Conservation (phyloP, 2,797 vertebrate species). For the Lophius americanus region DNA sequence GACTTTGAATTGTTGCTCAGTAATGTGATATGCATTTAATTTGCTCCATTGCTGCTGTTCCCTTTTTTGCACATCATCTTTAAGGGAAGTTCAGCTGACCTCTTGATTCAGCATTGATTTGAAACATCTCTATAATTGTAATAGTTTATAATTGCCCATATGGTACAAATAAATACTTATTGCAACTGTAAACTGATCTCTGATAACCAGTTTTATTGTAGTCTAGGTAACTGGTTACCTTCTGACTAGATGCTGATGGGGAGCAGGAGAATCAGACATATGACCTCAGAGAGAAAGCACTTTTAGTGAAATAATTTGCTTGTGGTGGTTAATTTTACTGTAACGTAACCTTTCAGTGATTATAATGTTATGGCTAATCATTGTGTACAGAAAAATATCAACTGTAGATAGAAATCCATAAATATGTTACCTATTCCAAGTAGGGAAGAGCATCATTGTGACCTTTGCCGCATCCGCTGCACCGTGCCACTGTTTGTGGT, state of each 20-base stretch:
- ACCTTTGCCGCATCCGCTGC: neutral
- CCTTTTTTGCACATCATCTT: neutral
- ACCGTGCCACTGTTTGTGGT: slow-evolving; percentile 15
- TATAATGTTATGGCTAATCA: no score
- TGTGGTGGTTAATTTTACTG: no score
- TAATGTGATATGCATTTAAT: neutral
- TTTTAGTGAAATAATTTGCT: no score
- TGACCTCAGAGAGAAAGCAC: no score
- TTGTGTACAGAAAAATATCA: neutral
- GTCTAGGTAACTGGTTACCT: no score
- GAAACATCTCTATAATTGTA: neutral
- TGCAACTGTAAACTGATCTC: no score
- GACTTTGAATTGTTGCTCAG: neutral
- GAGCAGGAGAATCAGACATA: no score
- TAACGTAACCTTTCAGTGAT: no score
- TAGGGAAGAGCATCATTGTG: neutral
- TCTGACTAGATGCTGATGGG: no score
- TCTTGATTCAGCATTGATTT: neutral
- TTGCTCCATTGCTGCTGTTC: neutral
- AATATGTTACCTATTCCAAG: neutral
- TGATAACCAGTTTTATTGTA: no score
- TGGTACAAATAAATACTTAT: neutral
- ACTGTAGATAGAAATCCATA: neutral
- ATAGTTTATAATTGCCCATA: neutral
- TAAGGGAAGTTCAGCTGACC: neutral